phyloP scores from a whole-genome alignment of 2,113 vertebrate genomes.

The Uropsilus gracilis region DNA sequence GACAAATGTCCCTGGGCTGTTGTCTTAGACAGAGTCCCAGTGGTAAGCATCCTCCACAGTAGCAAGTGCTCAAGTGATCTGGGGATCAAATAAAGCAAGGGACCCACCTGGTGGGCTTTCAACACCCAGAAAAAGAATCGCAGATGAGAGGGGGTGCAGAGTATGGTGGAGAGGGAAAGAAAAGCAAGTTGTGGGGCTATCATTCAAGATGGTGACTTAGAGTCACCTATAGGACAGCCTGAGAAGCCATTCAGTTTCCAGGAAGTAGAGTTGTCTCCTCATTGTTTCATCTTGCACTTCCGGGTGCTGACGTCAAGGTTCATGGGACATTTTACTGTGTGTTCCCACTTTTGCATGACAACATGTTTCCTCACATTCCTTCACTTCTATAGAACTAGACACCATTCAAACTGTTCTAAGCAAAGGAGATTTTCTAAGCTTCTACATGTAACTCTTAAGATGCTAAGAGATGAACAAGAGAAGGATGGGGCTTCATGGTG shows the following conservation, averaged over 20 bases:
- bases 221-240: neutral
- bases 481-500: neutral
- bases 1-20: conserved; percentile 35
- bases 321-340: neutral
- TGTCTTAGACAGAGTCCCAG: conserved; percentile 3
- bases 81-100: conserved; percentile 62
- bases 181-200: neutral
- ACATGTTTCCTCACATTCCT: neutral
- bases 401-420: neutral
- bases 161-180: neutral
- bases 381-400: neutral
- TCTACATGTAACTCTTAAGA: neutral
- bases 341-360: neutral
- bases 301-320: neutral
- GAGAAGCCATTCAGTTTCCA: neutral
- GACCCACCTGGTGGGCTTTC: conserved; percentile 57
- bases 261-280: neutral
- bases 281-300: neutral
- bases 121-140: neutral
- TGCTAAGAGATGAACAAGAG: neutral
- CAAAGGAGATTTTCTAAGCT: neutral
- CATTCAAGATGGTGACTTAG: neutral
- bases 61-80: conserved; percentile 50
- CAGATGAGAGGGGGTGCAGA: neutral
- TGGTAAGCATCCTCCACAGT: conserved; percentile 9